Conservation (phyloP, 2,888 invertebrate species). For the Phaedon cochleariae region DNA sequence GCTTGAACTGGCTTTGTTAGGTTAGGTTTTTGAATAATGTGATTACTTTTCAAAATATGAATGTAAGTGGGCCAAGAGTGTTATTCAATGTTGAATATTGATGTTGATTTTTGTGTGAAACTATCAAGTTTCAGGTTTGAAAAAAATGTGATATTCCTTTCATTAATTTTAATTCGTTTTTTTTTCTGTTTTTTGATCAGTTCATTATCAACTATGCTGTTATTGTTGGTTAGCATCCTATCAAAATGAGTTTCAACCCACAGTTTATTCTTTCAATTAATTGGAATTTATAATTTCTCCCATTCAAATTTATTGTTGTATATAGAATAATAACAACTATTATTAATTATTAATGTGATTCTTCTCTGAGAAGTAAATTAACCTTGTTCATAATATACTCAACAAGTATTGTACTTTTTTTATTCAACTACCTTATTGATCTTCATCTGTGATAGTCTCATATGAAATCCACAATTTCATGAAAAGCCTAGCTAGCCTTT, state of each 20-base stretch:
- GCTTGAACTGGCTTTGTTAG: neutral
- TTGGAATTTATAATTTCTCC: neutral
- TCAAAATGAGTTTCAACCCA: neutral
- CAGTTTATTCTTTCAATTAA: neutral
- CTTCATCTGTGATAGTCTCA: too few species aligned
- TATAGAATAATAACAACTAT: neutral
- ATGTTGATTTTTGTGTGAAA: neutral
- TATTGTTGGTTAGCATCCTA: neutral
- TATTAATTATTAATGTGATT: neutral
- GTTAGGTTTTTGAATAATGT: neutral
- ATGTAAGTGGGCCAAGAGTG: neutral
- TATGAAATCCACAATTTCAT: too few species aligned
- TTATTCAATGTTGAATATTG: neutral
- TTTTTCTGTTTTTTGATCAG: neutral
- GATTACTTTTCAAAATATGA: neutral
- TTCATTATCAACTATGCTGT: neutral
- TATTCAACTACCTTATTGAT: neutral
- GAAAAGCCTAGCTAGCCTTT: too few species aligned
- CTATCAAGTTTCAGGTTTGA: neutral
- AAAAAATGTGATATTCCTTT: constrained; percentile 19
- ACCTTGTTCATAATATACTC: neutral
- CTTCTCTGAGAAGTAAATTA: neutral
- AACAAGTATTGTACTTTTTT: neutral
- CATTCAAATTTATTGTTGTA: neutral
- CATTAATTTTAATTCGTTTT: neutral